These are phyloP conservation scores for Helobdella robusta DNA, from an alignment of 2,888 invertebrate genomes.

Conservation along the genomic window DNA sequence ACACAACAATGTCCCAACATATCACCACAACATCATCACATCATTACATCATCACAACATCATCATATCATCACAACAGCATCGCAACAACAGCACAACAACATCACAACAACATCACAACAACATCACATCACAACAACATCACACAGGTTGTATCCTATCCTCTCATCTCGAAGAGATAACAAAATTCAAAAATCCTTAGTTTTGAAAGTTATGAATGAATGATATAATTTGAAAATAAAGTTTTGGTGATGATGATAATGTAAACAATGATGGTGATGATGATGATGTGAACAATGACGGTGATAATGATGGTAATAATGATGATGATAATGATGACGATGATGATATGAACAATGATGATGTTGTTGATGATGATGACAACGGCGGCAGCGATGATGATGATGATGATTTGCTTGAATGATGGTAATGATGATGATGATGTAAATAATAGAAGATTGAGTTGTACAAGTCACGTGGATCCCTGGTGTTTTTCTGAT, in stretches of 20 bases:
- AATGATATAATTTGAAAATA: background rate
- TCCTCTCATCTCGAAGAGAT: too few relatives aligned
- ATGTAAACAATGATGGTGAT: background rate
- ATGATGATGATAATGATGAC: constrained; percentile 1
- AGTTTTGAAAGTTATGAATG: too few relatives aligned
- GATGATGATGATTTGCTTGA: background rate
- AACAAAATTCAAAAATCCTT: too few relatives aligned
- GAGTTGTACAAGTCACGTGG: background rate
- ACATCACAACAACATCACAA: too few relatives aligned
- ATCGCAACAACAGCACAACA: too few relatives aligned
- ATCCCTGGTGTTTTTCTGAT: background rate
- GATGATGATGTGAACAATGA: background rate
- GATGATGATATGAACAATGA: background rate
- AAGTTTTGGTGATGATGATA: background rate
- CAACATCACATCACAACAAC: too few relatives aligned
- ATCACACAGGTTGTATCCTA: background rate
- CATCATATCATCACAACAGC: too few relatives aligned
- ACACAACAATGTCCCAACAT: too few relatives aligned
- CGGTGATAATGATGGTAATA: background rate
- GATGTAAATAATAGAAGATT: background rate
- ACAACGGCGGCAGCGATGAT: background rate
- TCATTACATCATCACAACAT: too few relatives aligned
- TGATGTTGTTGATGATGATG: background rate
- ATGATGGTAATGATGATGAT: constrained; percentile 11
- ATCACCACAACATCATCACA: too few relatives aligned